These are phyloP conservation scores for Globodera rostochiensis DNA, from an alignment of 1,140 invertebrate species.

Conservation along the genomic window DNA sequence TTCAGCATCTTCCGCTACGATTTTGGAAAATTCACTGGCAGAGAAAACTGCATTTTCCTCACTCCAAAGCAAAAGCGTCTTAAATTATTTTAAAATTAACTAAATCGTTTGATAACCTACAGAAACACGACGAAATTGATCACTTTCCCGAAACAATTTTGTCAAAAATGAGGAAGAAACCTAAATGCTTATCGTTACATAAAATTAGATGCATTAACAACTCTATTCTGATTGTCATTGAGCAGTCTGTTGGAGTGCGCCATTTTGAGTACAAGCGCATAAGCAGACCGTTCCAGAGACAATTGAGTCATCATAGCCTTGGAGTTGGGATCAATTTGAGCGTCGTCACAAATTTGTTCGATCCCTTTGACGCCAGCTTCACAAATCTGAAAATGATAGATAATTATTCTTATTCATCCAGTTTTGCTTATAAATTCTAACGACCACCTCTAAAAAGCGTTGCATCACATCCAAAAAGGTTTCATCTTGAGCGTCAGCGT, in stretches of 20 bases:
- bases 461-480: slow-evolving; percentile 21
- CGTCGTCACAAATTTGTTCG: slow-evolving; percentile 26
- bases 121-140: slow-evolving; percentile 37
- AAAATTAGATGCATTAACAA: slow-evolving; percentile 11
- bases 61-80: slow-evolving; percentile 45
- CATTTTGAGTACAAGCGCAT: slow-evolving; percentile 39
- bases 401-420: background rate
- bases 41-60: slow-evolving; percentile 31
- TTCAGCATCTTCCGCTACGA: slow-evolving; percentile 7
- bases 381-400: slow-evolving; percentile 29
- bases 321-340: slow-evolving; percentile 31
- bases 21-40: slow-evolving; percentile 29
- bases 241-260: slow-evolving; percentile 27
- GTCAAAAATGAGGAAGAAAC: slow-evolving; percentile 33
- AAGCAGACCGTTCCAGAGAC: slow-evolving; percentile 33
- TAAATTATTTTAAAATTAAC: slow-evolving; percentile 10
- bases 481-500: background rate
- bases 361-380: slow-evolving; percentile 35
- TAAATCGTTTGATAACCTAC: slow-evolving; percentile 17
- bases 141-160: slow-evolving; percentile 37
- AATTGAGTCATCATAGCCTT: slow-evolving; percentile 28
- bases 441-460: slow-evolving; percentile 19
- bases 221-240: slow-evolving; percentile 16
- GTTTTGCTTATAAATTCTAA: background rate
- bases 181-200: slow-evolving; percentile 28